phyloP scores from a whole-genome alignment of 2,888 invertebrate genomes.

The Lycaena phlaeas region DNA sequence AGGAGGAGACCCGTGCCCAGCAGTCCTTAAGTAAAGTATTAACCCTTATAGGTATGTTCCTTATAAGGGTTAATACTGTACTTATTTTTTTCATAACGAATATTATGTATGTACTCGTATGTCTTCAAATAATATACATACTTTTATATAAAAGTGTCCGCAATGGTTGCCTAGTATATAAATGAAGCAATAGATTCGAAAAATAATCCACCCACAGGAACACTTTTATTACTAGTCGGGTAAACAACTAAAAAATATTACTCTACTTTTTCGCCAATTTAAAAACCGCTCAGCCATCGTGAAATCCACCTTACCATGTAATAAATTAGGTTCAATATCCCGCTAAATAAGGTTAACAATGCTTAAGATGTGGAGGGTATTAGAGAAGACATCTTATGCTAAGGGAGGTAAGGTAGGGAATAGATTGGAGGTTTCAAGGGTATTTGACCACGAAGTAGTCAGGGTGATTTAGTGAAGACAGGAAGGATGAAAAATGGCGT shows the following conservation, averaged over 20 bases:
- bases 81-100: no score
- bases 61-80: no score
- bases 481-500: constrained; percentile 34
- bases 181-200: no score
- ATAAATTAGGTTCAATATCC: constrained; percentile 20
- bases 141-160: no score
- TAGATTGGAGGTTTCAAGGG: constrained; percentile 15
- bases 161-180: no score
- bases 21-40: no score
- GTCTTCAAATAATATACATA: no score
- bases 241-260: constrained; percentile 33
- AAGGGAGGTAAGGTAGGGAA: constrained; percentile 15
- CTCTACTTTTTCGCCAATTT: constrained; percentile 13
- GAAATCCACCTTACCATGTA: constrained; percentile 17
- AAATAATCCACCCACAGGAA: constrained; percentile 13
- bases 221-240: constrained; percentile 27
- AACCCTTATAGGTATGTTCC: no score
- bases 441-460: constrained; percentile 26
- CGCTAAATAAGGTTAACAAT: constrained; percentile 16
- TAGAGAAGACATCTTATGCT: constrained; percentile 13
- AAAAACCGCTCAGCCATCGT: constrained; percentile 10
- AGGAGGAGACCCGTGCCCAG: no score
- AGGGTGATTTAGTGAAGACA: constrained; percentile 32
- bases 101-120: no score
- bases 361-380: constrained; percentile 6